phyloP scores from a whole-genome alignment of 2,888 invertebrate genomes.

The Polyommatus icarus region DNA sequence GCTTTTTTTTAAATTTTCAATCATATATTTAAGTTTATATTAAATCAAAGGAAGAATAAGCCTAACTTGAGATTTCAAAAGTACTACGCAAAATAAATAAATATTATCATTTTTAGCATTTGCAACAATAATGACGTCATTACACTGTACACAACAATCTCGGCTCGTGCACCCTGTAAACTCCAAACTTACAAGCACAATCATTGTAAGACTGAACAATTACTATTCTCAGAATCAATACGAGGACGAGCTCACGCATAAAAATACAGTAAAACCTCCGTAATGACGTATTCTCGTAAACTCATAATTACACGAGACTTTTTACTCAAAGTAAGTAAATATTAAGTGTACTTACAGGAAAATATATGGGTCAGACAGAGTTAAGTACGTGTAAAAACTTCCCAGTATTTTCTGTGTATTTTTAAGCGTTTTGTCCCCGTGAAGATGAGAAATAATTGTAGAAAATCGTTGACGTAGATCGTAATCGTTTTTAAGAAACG shows the following conservation, averaged over 20 bases:
- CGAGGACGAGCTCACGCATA: conserved; percentile 26
- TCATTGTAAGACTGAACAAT: conserved; percentile 19
- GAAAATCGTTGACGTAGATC: conserved; percentile 18
- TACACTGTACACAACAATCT: background rate
- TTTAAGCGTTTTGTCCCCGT: conserved; percentile 6
- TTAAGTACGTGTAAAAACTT: background rate
- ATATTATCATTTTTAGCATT: background rate
- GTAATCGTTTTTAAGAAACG: conserved; percentile 28
- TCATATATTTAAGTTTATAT: too few relatives aligned
- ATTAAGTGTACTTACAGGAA: conserved; percentile 29
- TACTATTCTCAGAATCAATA: conserved; percentile 31
- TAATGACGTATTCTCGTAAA: conserved; percentile 28
- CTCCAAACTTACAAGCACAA: conserved; percentile 26
- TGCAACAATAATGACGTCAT: conserved; percentile 18
- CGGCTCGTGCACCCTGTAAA: conserved; percentile 25
- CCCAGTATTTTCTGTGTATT: background rate
- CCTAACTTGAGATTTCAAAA: too few relatives aligned
- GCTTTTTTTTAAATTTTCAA: too few relatives aligned
- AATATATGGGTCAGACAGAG: conserved; percentile 25
- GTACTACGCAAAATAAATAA: background rate
- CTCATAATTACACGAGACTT: conserved; percentile 21
- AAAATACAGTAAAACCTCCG: conserved; percentile 10
- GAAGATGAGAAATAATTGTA: background rate
- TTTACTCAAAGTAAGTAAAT: conserved; percentile 25
- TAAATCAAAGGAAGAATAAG: too few relatives aligned